Evolutionary conservation across 2,797 vertebrate species (phyloP), one percentile per base, ranked within the genome.

Genomic region (Danio choprae): DNA sequence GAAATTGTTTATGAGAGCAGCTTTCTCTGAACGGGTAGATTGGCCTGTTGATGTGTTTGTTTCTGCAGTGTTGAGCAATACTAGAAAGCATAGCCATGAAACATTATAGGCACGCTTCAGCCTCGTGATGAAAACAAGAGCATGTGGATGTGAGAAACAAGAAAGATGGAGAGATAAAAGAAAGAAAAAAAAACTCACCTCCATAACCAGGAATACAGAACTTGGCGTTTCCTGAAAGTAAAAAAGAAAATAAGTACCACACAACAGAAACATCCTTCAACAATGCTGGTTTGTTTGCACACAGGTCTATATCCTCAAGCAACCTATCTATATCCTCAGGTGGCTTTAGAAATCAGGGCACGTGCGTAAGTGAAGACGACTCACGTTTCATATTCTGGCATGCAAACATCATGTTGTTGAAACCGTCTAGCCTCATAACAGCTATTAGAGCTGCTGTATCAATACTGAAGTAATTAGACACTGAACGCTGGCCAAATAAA

Each of bases 191-290:
- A 15, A 4, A 86, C 91, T 91, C 90, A 98, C 97, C 95, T 99
- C 97, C 97, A 98, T 98, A 85, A 98, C 97, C 88, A 98, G 90
- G 83, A 98, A 97, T 87, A 99, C 96, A 87, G 91, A 98, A 89
- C 94, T 97, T 81, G 97, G 95, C 44, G 95, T 95, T 95, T 99
- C 97, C 97, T 99, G 84, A 83, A 96, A 94, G 65, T 94, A 71
- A 87, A 75, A 90, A 73, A 87, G 64, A 87, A 69, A 41, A 50
- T 44, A 62, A 83, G 36, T 89, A 59, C 7, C 44, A 43, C 44
- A 29, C 22, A 29, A 53, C 56, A n/a, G 22, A 36, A 55, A 75
- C 22, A 69, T 11, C 10, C 55, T 7, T 4, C 9, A 55, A 78
- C 2, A 77, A 78, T 40, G 77, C 15, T 8, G 9, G 51, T 44